Evolutionary conservation across 2,888 invertebrate species (phyloP).

Genomic region (Malthinus seriepunctatus): DNA sequence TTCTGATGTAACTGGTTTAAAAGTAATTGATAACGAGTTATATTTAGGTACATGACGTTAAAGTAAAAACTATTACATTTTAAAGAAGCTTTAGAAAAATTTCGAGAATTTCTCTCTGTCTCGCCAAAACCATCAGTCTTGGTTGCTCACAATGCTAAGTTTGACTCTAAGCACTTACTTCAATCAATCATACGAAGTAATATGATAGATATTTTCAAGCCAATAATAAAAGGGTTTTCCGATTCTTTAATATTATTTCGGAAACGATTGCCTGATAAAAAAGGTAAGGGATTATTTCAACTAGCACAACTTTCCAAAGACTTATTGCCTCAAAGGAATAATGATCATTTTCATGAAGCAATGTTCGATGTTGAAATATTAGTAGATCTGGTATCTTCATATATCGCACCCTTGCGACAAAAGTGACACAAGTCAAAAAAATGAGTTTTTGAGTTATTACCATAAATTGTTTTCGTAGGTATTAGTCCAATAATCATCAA

Average conservation of each 20-base stretch:
- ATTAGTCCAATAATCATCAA: neutral
- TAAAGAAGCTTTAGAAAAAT: too few species aligned
- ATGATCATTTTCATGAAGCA: slow-evolving; percentile 1
- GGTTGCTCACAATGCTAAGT: neutral
- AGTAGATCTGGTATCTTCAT: neutral
- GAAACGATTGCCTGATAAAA: neutral
- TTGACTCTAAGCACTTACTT: neutral
- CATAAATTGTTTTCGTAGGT: neutral
- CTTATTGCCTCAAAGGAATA: neutral
- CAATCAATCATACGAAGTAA: neutral
- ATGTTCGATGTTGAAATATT: slow-evolving; percentile 5
- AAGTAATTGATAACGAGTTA: too few species aligned
- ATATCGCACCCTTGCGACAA: neutral
- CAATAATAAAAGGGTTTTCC: neutral
- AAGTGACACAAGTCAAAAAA: too few species aligned
- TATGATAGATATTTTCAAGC: neutral
- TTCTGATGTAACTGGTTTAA: too few species aligned
- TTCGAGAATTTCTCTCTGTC: too few species aligned
- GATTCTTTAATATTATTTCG: slow-evolving; percentile 2
- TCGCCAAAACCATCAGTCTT: neutral
- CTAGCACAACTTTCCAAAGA: neutral
- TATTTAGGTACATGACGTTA: too few species aligned
- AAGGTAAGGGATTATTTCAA: neutral
- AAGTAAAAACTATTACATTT: too few species aligned
- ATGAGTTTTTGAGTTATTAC: too few species aligned